Conservation (phyloP, 2,113 vertebrate species). For the Seriola aureovittata region DNA sequence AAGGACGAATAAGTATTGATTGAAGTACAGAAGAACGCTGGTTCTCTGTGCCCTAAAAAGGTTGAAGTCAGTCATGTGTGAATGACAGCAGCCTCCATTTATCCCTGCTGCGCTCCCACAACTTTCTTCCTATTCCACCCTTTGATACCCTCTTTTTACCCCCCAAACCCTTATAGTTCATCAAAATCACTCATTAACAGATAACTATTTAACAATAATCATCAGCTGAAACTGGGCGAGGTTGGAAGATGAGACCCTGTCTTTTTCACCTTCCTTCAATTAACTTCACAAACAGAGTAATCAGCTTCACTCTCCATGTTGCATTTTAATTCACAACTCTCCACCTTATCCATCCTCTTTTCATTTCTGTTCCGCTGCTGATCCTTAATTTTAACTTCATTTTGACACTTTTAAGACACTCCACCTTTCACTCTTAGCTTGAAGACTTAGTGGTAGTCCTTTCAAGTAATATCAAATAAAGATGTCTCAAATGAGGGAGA, state of each 20-base stretch:
- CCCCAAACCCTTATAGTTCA: constrained; percentile 87
- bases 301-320: constrained; percentile 87
- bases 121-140: constrained; percentile 11
- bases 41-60: constrained; percentile 90
- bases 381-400: constrained; percentile 3
- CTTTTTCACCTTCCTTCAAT: constrained; percentile 93
- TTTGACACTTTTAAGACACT: constrained; percentile 5
- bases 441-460: neutral
- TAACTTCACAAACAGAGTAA: constrained; percentile 91
- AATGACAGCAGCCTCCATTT: constrained; percentile 85
- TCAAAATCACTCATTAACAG: constrained; percentile 91
- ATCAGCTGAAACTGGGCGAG: constrained; percentile 92
- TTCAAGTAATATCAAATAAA: constrained; percentile 11
- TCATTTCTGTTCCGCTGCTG: constrained; percentile 3
- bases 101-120: constrained; percentile 39
- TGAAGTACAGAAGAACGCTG: constrained; percentile 80
- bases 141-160: constrained; percentile 35
- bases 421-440: neutral
- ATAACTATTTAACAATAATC: constrained; percentile 93
- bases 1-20: constrained; percentile 93
- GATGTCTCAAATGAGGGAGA: constrained; percentile 1
- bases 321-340: constrained; percentile 89
- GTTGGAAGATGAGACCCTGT: constrained; percentile 81
- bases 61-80: constrained; percentile 95
- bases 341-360: constrained; percentile 5